Percentiles rank a stretch among this genome's conserved stretches.
Evolutionary conservation across 2,888 invertebrate genomes (phyloP).

Genomic region (Cantharis rustica): DNA sequence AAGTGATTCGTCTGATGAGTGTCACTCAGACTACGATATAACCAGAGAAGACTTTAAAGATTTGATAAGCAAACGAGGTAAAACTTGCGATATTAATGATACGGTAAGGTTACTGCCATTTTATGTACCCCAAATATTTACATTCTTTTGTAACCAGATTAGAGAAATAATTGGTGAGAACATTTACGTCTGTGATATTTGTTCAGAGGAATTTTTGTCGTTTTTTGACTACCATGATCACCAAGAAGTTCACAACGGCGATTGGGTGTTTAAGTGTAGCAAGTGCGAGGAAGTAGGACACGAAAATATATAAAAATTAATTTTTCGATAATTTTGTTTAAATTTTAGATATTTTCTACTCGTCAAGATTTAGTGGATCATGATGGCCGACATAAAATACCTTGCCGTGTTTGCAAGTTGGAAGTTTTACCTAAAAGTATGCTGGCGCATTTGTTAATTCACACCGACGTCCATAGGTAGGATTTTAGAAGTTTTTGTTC

Average conservation of each 20-base stretch:
- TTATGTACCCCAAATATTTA: not conserved
- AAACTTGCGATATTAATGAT: conserved; percentile 18
- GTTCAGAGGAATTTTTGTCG: conserved; percentile 34
- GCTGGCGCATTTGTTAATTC: conserved; percentile 38
- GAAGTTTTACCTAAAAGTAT: conserved; percentile 40
- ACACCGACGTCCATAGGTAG: conserved; percentile 42
- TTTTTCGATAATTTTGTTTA: not conserved
- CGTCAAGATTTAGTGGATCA: conserved; percentile 36
- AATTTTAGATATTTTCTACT: conserved; percentile 35
- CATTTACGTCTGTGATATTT: conserved; percentile 37
- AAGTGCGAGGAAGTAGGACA: conserved; percentile 38
- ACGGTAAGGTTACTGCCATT: conserved; percentile 8
- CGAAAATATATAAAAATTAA: not conserved
- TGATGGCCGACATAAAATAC: conserved; percentile 38
- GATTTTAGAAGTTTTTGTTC: conserved; percentile 1
- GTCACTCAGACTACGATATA: not conserved
- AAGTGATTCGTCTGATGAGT: not conserved
- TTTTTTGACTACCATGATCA: conserved; percentile 43
- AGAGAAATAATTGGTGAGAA: conserved; percentile 32
- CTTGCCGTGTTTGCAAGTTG: conserved; percentile 38
- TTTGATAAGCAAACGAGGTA: conserved; percentile 7
- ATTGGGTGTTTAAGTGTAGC: conserved; percentile 37
- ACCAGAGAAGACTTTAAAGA: not conserved
- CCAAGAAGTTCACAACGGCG: conserved; percentile 38
- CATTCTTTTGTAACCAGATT: conserved; percentile 9